Evolutionary conservation across 2,797 vertebrate genomes (phyloP).

Genomic region (Pipistrellus pipistrellus): DNA sequence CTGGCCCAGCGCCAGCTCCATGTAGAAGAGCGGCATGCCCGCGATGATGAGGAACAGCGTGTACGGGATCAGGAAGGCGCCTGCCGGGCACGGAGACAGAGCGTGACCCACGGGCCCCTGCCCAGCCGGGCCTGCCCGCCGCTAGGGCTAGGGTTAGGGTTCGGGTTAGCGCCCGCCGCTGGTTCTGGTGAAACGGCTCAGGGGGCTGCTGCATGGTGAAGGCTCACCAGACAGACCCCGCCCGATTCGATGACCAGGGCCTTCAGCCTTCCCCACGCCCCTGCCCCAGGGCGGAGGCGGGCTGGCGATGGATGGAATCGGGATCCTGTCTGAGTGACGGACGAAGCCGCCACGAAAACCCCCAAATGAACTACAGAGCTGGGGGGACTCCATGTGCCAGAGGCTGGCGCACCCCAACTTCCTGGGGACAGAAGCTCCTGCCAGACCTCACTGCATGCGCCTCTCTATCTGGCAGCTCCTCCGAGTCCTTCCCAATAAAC

Average conservation of each 20-base stretch:
- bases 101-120: background rate
- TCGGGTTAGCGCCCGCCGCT: no score
- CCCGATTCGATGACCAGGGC: no score
- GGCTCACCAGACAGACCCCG: no score
- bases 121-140: background rate
- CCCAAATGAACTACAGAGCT: background rate
- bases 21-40: constrained; percentile 99
- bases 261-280: no score
- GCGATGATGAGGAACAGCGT: constrained; percentile 97
- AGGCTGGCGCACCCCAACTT: background rate
- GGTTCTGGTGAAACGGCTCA: no score
- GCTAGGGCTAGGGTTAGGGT: no score
- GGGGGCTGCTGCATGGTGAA: no score
- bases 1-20: constrained; percentile 98
- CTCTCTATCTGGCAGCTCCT: background rate
- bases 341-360: no score
- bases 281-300: no score
- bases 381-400: background rate
- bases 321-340: rapidly evolving
- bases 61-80: constrained; percentile 99
- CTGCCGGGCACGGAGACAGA: constrained; percentile 78
- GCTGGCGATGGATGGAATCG: no score
- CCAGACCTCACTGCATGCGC: background rate
- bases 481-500: background rate
- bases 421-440: background rate